Percentiles rank a stretch among this genome's conserved stretches.
Conservation (phyloP, 2,888 invertebrate species). For the Mycogona germanica region DNA sequence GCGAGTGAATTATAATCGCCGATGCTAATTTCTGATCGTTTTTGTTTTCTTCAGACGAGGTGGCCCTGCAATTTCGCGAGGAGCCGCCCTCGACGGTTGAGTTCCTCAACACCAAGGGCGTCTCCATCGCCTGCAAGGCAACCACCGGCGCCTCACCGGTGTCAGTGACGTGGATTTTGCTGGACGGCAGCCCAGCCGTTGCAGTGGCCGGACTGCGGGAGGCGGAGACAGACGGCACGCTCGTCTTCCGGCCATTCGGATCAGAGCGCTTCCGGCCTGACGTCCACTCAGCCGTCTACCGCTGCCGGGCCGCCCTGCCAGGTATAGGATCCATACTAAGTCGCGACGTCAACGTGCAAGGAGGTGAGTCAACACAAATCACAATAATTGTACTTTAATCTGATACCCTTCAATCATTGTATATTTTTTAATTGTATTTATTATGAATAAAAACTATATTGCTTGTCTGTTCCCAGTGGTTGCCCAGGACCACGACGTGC, state of each 20-base stretch:
- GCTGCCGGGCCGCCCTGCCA: constrained; percentile 6
- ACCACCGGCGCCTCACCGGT: constrained; percentile 3
- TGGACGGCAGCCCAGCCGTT: constrained; percentile 12
- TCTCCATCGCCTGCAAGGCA: constrained; percentile 5
- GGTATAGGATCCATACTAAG: constrained; percentile 6
- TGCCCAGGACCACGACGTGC: constrained; percentile 6
- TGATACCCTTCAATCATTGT: background rate
- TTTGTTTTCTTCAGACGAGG: too few species aligned
- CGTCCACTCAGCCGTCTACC: constrained; percentile 9
- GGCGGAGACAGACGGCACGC: background rate
- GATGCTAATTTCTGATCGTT: too few species aligned
- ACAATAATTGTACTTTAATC: background rate
- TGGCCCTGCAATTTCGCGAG: background rate
- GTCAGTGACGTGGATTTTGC: constrained; percentile 8
- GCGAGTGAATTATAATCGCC: too few species aligned
- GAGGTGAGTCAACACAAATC: constrained; percentile 8
- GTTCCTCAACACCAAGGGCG: constrained; percentile 15
- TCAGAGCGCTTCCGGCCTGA: constrained; percentile 14
- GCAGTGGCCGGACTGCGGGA: constrained; percentile 8
- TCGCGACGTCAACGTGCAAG: constrained; percentile 5
- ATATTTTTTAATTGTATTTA: background rate
- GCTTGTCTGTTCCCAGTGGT: constrained; percentile 3
- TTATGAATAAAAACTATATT: too few species aligned
- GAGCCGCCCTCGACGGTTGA: constrained; percentile 10
- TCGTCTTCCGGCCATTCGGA: constrained; percentile 4